Conservation (phyloP, 2,113 vertebrate genomes). For the Pluvialis apricaria region DNA sequence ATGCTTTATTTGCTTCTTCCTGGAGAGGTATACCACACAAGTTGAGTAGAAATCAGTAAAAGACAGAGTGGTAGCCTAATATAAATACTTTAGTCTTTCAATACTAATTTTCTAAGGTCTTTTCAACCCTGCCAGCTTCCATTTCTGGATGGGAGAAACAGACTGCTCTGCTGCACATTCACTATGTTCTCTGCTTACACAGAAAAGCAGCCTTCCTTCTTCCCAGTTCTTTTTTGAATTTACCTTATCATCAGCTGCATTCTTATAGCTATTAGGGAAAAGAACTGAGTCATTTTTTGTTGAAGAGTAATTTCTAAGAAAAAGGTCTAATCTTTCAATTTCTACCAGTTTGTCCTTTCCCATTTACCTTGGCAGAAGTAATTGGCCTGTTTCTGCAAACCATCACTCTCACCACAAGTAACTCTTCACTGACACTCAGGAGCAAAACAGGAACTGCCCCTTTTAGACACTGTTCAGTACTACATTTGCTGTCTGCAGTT, state of each 20-base stretch:
- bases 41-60: background rate
- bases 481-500: background rate
- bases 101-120: background rate
- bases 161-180: background rate
- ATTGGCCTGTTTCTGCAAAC: background rate
- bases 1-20: background rate
- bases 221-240: background rate
- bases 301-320: background rate
- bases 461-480: background rate
- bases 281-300: background rate
- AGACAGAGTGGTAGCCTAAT: background rate
- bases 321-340: background rate
- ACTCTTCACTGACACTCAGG: background rate
- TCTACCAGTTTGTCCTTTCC: background rate
- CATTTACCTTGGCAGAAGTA: background rate
- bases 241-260: background rate
- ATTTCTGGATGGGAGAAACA: background rate
- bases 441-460: background rate
- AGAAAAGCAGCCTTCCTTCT: background rate
- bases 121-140: background rate
- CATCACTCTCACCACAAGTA: background rate
- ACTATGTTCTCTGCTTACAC: background rate
- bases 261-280: background rate
- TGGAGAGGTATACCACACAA: background rate
- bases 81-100: background rate